phyloP scores from a whole-genome alignment of 2,888 invertebrate species.

The Aspidiotus destructor region DNA sequence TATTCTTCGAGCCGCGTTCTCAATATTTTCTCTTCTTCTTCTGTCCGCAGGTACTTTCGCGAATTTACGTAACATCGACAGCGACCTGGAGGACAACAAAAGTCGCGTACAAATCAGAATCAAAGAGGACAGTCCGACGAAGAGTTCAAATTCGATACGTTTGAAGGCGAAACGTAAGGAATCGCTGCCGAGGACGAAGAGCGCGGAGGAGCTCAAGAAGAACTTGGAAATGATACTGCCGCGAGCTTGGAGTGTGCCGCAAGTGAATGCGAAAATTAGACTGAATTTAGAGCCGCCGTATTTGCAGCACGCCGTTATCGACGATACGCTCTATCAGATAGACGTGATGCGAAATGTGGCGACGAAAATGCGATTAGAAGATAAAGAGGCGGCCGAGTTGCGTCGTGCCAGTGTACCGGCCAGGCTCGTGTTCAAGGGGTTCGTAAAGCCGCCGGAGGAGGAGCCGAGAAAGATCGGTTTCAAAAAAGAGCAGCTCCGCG shows the following conservation, averaged over 20 bases:
- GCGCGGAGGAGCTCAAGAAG: background rate
- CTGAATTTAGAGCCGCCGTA: constrained; percentile 65
- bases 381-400: constrained; percentile 11
- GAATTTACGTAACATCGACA: background rate
- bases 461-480: constrained; percentile 2
- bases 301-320: constrained; percentile 77
- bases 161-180: background rate
- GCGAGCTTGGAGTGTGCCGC: constrained; percentile 67
- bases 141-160: constrained; percentile 9
- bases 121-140: constrained; percentile 23
- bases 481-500: background rate
- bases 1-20: background rate
- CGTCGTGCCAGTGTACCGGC: constrained; percentile 42
- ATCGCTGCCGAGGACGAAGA: background rate
- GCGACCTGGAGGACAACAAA: constrained; percentile 1
- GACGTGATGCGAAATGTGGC: constrained; percentile 75
- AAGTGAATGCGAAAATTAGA: constrained; percentile 44
- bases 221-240: constrained; percentile 47
- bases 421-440: constrained; percentile 1
- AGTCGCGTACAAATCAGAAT: constrained; percentile 13
- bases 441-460: background rate
- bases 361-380: constrained; percentile 46
- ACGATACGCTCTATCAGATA: constrained; percentile 66
- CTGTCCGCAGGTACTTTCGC: background rate
- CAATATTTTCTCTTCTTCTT: background rate